These are phyloP conservation scores for Hypotaenidia philippensis DNA, from an alignment of 2,797 vertebrate genomes.

Conservation along the genomic window DNA sequence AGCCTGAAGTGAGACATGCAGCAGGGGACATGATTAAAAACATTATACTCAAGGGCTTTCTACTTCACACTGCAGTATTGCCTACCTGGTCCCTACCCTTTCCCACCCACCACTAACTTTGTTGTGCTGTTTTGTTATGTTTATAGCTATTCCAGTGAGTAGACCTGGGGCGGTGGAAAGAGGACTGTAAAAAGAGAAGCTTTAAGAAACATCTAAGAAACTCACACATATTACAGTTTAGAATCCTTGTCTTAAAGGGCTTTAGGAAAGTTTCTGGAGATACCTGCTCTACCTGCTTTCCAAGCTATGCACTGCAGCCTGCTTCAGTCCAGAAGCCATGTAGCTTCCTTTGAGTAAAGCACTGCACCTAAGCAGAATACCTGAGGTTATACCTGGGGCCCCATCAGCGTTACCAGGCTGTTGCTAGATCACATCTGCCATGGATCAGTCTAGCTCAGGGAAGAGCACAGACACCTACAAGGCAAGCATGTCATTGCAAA, in stretches of 20 bases:
- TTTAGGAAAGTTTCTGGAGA: background rate
- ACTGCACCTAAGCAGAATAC: background rate
- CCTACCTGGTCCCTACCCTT: background rate
- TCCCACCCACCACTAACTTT: background rate
- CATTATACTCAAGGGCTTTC: background rate
- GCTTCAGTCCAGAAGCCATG: background rate
- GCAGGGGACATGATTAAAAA: background rate
- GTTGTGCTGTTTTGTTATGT: background rate
- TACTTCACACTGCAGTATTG: background rate
- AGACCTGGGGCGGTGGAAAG: background rate
- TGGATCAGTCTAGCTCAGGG: background rate
- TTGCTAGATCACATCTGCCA: background rate
- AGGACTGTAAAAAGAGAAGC: background rate
- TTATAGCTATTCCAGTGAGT: background rate
- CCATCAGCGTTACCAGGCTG: background rate
- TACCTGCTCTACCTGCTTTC: background rate
- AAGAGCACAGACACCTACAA: accelerated
- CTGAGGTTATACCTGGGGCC: background rate
- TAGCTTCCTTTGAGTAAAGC: background rate
- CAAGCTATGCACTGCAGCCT: background rate
- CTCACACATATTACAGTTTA: background rate
- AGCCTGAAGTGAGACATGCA: background rate
- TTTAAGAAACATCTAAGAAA: background rate
- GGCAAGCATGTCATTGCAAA: background rate
- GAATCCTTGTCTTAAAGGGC: background rate